phyloP scores from a whole-genome alignment of 2,113 vertebrate genomes.

The Cyprinodon variegatus region DNA sequence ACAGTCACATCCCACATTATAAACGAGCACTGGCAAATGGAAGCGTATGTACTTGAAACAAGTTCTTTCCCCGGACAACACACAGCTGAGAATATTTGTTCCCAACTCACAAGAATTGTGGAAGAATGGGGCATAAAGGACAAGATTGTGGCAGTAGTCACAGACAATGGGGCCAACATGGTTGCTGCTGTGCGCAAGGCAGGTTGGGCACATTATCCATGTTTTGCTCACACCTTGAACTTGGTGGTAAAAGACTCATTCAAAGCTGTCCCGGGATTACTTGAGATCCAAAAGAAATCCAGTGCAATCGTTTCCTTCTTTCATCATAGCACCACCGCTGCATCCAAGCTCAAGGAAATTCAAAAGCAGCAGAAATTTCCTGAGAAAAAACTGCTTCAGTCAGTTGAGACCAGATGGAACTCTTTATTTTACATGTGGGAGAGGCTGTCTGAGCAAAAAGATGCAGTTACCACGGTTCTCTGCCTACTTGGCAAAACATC shows the following conservation, averaged over 20 bases:
- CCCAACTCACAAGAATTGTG: neutral
- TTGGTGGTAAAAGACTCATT: constrained; percentile 46
- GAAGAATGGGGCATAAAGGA: neutral
- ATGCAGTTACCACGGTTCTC: constrained; percentile 4
- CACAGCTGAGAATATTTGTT: constrained; percentile 4
- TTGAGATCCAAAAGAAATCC: constrained; percentile 24
- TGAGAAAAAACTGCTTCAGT: constrained; percentile 47
- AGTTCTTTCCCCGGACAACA: constrained; percentile 1
- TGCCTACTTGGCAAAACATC: constrained; percentile 43
- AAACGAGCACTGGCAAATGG: constrained; percentile 4
- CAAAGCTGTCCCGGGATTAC: constrained; percentile 30
- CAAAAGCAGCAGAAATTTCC: constrained; percentile 38
- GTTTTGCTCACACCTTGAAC: constrained; percentile 52
- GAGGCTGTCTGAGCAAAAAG: constrained; percentile 28
- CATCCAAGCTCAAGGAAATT: constrained; percentile 39
- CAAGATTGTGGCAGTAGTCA: neutral
- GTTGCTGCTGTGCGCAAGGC: constrained; percentile 21
- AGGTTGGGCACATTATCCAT: constrained; percentile 41
- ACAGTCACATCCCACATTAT: constrained; percentile 7
- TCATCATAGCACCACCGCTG: constrained; percentile 43
- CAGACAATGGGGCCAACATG: constrained; percentile 9
- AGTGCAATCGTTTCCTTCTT: constrained; percentile 45
- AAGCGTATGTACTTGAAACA: neutral
- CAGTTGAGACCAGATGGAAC: constrained; percentile 52
- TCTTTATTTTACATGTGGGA: constrained; percentile 52